phyloP scores from a whole-genome alignment of 2,888 invertebrate genomes.

The Antheraea assamensis region DNA sequence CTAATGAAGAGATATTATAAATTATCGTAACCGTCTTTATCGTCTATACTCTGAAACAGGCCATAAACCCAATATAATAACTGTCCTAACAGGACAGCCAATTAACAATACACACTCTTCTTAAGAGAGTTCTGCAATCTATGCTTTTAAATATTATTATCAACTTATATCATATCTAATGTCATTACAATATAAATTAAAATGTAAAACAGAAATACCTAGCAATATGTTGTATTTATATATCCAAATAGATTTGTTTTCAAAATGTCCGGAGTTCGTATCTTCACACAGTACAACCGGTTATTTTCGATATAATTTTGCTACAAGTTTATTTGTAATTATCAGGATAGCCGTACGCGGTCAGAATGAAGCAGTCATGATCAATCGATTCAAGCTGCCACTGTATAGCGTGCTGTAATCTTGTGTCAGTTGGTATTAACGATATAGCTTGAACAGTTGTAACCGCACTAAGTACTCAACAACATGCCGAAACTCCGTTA shows the following conservation, averaged over 20 bases:
- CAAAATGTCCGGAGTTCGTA: neutral
- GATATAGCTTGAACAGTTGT: no score
- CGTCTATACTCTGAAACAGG: no score
- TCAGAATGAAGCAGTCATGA: no score
- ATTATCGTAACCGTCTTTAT: neutral
- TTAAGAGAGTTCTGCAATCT: no score
- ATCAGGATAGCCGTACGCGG: neutral
- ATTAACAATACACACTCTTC: neutral
- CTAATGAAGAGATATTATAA: neutral
- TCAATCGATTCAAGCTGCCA: no score
- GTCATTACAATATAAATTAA: no score
- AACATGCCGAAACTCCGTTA: no score
- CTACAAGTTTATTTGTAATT: conserved; percentile 17
- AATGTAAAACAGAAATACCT: neutral
- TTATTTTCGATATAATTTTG: neutral
- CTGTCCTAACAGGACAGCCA: neutral
- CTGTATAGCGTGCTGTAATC: no score
- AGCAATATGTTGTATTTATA: neutral
- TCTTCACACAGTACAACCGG: conserved; percentile 1
- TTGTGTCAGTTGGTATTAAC: no score
- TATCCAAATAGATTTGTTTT: neutral
- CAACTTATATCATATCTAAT: no score
- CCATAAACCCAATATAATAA: neutral
- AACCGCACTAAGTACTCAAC: no score
- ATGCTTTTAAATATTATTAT: no score